Conservation (phyloP, 2,113 vertebrate genomes). For the Eurypyga helias region DNA sequence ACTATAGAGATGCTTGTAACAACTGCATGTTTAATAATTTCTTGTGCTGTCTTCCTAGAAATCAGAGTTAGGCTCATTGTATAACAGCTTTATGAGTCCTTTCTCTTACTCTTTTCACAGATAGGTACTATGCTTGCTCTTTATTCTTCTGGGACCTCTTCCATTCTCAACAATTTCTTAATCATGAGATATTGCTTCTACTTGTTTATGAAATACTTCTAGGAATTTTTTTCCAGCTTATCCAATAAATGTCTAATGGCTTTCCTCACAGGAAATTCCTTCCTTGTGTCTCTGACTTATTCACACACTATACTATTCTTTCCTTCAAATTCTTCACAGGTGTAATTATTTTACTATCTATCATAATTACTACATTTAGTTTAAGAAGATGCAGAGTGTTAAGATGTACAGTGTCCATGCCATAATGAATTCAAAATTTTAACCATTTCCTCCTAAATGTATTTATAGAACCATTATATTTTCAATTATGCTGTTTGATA, state of each 20-base stretch:
- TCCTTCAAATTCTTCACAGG: neutral
- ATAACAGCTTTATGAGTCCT: neutral
- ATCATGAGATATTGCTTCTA: neutral
- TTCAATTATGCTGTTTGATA: neutral
- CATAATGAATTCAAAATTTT: neutral
- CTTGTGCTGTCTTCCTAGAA: neutral
- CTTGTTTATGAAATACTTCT: neutral
- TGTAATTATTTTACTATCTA: neutral
- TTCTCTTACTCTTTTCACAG: neutral
- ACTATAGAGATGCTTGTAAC: neutral
- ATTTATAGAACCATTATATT: neutral
- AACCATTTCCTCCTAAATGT: neutral
- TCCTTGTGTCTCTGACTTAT: neutral
- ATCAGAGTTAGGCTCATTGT: neutral
- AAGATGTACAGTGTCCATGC: neutral
- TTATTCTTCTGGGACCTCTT: neutral
- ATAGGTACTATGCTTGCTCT: neutral
- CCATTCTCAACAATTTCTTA: neutral
- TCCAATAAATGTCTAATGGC: neutral
- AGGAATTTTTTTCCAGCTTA: neutral
- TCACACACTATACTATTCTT: neutral
- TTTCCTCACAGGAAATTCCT: neutral
- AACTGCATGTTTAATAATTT: neutral
- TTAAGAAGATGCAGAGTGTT: neutral
- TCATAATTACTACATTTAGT: neutral